Base-by-base conservation (phyloP, 53 echinoderm and acorn worm species). In the Stichopus horrens region DNA sequence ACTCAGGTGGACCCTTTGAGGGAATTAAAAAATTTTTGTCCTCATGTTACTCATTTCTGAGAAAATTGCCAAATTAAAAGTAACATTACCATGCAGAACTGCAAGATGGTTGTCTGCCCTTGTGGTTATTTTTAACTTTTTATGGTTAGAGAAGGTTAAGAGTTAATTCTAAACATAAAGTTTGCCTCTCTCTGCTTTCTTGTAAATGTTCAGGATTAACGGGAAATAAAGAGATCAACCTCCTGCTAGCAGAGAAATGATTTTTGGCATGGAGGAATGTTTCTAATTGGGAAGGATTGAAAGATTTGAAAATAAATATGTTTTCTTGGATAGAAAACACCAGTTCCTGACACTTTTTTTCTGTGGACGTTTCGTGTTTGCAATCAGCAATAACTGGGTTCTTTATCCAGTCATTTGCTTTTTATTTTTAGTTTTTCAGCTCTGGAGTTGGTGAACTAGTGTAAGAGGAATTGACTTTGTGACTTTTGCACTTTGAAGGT, bases 171-270 rank as follows among this genome's bases (percentile, higher is more conserved):
- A 80, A 80, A 80, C 80, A 80, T 80, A 68, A 68, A 68, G 71
- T 68, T 68, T 68, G 71, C 6, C 18, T 68, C 19, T 68, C 19
- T 57, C 58, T 56, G 14, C n/a, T n/a, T 56, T 53, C 16, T 16
- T 54, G 6, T 21, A 57, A n/a, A 81, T 52, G 21, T 81, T 58
- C 9, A 21, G 20, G 81, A 81, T 81, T n/a, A 55, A 81, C 7
- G 57, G n/a, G 81, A 81, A 81, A 81, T 81, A 81, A 56, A 81
- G 81, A 81, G 81, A 81, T 81, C 81, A 81, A 58, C 81, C 81
- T 81, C 81, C 81, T 81, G 81, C 81, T n/a, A 81, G 81, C 57
- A 81, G 53, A 21, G 58, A 81, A 57, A 81, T 81, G 81, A 81
- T 56, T 81, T 20, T 11, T 81, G 81, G 81, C 81, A 81, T 81